Evolutionary conservation across 2,113 vertebrate genomes (phyloP), one percentile per base, ranked within the genome.

Genomic region (Pterophyllum scalare): DNA sequence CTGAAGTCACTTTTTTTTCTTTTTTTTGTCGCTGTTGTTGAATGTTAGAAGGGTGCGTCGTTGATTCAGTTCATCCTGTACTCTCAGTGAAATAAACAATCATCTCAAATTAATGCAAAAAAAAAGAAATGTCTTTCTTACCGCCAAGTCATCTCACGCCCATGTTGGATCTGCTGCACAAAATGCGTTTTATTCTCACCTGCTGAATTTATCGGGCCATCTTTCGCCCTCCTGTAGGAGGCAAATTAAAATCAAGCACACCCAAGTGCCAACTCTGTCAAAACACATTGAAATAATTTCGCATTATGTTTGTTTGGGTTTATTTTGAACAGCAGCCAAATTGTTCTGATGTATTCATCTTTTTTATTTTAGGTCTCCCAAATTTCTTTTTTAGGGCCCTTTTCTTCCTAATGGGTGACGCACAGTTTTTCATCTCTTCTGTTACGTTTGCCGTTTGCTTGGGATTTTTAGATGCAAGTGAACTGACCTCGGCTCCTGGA

Each of bases 401-500:
- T 40, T 60, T 52, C 43, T 46, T 4, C 43, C 43, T 46, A 20
- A 70, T 26, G 24, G 38, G 22, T 5, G 14, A 59, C 10, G 14
- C 22, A 33, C 57, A 58, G 8, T 20, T 11, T 26, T 12, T 19
- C 14, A 5, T 80, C 33, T 56, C 6, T 82, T 75, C 43, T 86
- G 87, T 82, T 86, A 64, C 54, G 9, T 49, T 54, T 31, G 9
- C 40, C 2, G 17, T 24, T 77, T n/a, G 7, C 77, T 75, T 72
- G 31, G 77, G 60, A 77, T 82, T 77, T 17, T 38, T 46, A 17
- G 40, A 79, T 67, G 14, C 22, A 60, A 59, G 75, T 60, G 70
- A 86, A 83, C 52, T 64, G 75, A 86, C 81, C 84, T 74, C 0
- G 57, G 72, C 82, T 81, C 80, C 75, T 61, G 76, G 89, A 92